phyloP scores from a whole-genome alignment of 2,113 vertebrate species.

The Corythaixoides concolor region DNA sequence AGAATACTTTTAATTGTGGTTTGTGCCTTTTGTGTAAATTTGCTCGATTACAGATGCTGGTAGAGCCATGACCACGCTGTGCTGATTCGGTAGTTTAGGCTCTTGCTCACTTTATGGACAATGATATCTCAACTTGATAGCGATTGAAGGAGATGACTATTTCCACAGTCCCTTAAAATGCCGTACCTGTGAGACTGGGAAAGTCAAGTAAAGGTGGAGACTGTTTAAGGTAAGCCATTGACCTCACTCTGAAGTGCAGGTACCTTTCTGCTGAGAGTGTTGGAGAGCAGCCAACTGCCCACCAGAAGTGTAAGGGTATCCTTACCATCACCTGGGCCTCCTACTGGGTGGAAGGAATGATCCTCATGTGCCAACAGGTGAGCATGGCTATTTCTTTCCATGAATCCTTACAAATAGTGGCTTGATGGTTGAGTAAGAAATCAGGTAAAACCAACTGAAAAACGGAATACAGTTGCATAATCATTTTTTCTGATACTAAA shows the following conservation, averaged over 20 bases:
- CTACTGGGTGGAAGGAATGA: background rate
- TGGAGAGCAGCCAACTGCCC: background rate
- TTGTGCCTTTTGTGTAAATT: background rate
- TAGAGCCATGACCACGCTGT: background rate
- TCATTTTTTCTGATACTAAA: background rate
- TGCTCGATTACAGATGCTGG: background rate
- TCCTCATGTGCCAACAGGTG: background rate
- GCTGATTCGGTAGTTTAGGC: background rate
- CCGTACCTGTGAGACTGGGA: background rate
- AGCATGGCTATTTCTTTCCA: background rate
- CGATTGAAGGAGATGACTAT: background rate
- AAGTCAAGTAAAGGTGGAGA: background rate
- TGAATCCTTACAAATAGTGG: background rate
- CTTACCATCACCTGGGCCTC: background rate
- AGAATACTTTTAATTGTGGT: background rate
- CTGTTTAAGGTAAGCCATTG: background rate
- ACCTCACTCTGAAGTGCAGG: background rate
- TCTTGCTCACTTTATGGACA: background rate
- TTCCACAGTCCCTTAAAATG: background rate
- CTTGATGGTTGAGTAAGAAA: background rate
- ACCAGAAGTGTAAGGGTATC: no score
- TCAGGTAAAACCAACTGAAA: background rate
- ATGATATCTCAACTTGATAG: accelerated
- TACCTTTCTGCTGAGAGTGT: background rate
- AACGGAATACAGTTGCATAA: background rate